phyloP scores from a whole-genome alignment of 2,113 vertebrate genomes.

The Martes martes region DNA sequence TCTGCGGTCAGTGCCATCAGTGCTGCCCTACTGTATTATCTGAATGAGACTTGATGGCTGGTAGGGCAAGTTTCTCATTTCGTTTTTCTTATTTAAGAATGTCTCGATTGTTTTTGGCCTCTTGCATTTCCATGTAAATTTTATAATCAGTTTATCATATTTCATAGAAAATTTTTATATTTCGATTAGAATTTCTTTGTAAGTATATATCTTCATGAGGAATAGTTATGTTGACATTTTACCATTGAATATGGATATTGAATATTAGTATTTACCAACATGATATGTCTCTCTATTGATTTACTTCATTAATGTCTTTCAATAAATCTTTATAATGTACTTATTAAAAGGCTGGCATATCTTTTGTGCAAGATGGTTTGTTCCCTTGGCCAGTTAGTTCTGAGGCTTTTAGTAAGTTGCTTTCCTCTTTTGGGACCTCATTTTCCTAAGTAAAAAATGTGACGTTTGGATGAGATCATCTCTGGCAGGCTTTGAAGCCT shows the following conservation, averaged over 20 bases:
- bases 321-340: not conserved
- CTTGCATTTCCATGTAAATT: not conserved
- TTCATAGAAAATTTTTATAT: conserved; percentile 9
- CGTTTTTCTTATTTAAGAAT: not conserved
- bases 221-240: conserved; percentile 2
- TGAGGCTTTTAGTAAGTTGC: not conserved
- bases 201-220: not conserved
- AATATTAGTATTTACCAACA: not conserved
- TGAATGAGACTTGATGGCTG: not conserved
- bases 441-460: not conserved
- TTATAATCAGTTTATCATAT: not conserved
- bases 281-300: not conserved
- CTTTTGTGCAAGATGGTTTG: not conserved
- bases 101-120: not conserved
- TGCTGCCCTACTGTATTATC: fast-evolving
- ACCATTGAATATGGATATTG: not conserved
- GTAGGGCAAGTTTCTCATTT: not conserved
- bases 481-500: not conserved
- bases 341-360: not conserved
- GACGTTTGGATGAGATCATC: not conserved
- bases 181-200: conserved; percentile 19
- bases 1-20: too few species aligned
- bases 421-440: not conserved
- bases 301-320: conserved; percentile 23
- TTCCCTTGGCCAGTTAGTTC: not conserved